Conservation (phyloP, 2,888 invertebrate species). For the Ashinkailepas kermadecensis region DNA sequence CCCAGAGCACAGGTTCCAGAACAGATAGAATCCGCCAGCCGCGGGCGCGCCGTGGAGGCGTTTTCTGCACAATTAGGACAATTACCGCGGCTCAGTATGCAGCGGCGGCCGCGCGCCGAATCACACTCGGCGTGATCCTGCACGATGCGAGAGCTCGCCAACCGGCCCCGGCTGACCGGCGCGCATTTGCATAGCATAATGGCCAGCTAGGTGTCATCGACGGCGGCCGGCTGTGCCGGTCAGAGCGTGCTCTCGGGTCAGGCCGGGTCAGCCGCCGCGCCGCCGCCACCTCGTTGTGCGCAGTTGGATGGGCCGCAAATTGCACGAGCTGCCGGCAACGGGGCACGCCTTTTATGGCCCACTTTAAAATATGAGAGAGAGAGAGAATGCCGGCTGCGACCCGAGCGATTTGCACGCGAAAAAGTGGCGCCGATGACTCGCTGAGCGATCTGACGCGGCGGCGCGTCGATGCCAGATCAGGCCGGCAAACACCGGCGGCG, state of each 20-base stretch:
- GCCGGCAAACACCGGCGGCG: neutral
- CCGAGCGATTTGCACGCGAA: neutral
- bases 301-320: neutral
- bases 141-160: neutral
- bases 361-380: neutral
- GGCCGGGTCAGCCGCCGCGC: neutral
- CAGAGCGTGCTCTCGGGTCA: neutral
- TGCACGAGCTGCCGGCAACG: conserved; percentile 9
- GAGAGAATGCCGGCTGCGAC: neutral
- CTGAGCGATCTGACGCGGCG: neutral
- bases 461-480: neutral
- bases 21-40: too few species aligned
- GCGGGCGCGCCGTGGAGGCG: neutral
- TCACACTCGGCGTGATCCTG: neutral
- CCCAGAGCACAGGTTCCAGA: too few species aligned
- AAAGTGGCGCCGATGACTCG: neutral
- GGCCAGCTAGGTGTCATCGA: neutral
- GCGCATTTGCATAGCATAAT: neutral
- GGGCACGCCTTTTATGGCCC: neutral
- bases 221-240: neutral
- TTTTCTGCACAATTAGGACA: neutral
- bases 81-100: neutral
- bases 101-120: neutral
- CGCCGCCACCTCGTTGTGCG: neutral
- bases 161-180: neutral